A percentile compares a stretch with the other conserved stretches of the same genome.
Conservation (phyloP, 2,113 vertebrate species). For the Dromaius novaehollandiae region DNA sequence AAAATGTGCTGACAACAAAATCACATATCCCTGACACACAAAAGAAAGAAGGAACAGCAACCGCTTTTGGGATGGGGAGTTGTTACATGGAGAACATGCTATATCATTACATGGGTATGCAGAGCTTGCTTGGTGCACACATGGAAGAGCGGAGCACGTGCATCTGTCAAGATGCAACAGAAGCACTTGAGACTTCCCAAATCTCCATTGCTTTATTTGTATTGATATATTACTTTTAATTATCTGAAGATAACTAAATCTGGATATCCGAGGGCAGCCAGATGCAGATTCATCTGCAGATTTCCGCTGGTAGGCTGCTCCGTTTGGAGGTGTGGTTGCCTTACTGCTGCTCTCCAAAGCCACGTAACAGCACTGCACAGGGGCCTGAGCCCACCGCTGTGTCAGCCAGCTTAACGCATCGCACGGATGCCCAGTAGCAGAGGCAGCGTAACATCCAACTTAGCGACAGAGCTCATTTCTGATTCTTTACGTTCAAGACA, state of each 20-base stretch:
- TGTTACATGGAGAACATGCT: neutral
- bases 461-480: neutral
- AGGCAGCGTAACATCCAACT: neutral
- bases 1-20: slow-evolving; percentile 79
- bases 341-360: neutral
- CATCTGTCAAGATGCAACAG: neutral
- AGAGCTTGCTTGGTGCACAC: neutral
- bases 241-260: slow-evolving; percentile 53
- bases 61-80: slow-evolving; percentile 7
- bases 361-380: neutral
- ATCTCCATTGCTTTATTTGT: neutral
- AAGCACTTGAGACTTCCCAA: neutral
- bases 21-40: slow-evolving; percentile 74
- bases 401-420: slow-evolving; percentile 31
- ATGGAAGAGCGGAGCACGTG: accelerated
- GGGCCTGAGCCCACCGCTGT: neutral
- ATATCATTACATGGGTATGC: neutral
- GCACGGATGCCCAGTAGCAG: slow-evolving; percentile 5
- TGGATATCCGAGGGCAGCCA: slow-evolving; percentile 39
- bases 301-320: slow-evolving; percentile 15
- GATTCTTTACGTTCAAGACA: neutral
- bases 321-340: neutral
- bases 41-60: slow-evolving; percentile 69
- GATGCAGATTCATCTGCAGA: slow-evolving; percentile 21
- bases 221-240: slow-evolving; percentile 50